phyloP scores from a whole-genome alignment of 2,888 invertebrate species.

The Cyrtodaria siliqua region DNA sequence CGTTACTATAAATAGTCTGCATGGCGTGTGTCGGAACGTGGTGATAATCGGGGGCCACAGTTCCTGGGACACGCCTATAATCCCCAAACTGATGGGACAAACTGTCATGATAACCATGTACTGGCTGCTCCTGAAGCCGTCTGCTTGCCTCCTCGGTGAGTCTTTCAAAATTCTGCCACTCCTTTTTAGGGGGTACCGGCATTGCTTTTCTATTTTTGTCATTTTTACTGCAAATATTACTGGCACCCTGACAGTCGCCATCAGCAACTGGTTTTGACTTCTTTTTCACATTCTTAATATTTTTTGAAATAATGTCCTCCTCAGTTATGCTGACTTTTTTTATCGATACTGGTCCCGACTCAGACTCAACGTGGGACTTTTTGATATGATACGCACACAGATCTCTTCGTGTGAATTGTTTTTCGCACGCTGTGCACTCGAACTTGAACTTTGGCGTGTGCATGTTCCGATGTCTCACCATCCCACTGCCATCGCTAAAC shows the following conservation, averaged over 20 bases:
- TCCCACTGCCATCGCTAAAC: conserved; percentile 41
- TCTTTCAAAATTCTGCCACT: conserved; percentile 26
- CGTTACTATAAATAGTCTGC: too few species aligned
- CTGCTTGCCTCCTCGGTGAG: conserved; percentile 29
- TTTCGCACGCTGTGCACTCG: conserved; percentile 28
- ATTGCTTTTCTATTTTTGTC: background rate
- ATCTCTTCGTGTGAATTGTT: conserved; percentile 31
- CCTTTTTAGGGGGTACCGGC: conserved; percentile 10
- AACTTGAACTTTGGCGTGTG: conserved; percentile 28
- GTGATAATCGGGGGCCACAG: too few species aligned
- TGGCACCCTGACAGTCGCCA: background rate
- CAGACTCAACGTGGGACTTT: conserved; percentile 17
- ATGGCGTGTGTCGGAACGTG: too few species aligned
- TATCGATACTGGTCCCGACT: conserved; percentile 11
- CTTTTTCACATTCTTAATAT: background rate
- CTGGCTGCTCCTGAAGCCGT: conserved; percentile 21
- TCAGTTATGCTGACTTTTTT: conserved; percentile 9
- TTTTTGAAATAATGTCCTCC: background rate
- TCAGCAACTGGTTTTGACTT: background rate
- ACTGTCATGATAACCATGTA: conserved; percentile 6
- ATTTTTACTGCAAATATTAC: too few species aligned
- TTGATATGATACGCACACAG: conserved; percentile 43
- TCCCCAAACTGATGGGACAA: too few species aligned
- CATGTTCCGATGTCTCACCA: conserved; percentile 30
- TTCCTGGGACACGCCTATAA: too few species aligned